Base-by-base conservation (phyloP, 2,113 vertebrate species). In the Lophius piscatorius region DNA sequence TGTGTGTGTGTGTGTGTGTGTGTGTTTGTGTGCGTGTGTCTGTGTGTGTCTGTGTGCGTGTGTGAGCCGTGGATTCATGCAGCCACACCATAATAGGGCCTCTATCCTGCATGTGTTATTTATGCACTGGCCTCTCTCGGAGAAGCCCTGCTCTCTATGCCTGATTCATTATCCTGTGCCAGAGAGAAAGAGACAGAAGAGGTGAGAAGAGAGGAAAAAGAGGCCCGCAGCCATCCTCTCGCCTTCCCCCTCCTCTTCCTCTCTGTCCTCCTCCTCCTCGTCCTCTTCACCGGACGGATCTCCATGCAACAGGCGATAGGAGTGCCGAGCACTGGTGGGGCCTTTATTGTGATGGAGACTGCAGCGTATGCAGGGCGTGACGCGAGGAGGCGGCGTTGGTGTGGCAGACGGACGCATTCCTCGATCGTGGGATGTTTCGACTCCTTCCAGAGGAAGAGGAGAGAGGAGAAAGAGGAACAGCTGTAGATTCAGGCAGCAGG, bases 81-180 rank as follows among this genome's bases (percentile, higher is more conserved):
- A 56, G 64, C 40, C 45, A 51, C 65, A 46, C 54, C 66, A 54
- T 79, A 79, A 73, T 49, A 66, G 72, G 44, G 33, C 52, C 63
- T 80, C 61, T 78, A 71, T 82, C 63, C 76, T 63, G 59, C 44
- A 74, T 67, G 70, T 61, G 77, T 88, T 91, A 90, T 90, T 90
- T 89, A 92, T 91, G 84, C 86, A 88, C 80, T 78, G 86, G 79
- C 73, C 82, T 56, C 48, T 85, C 78, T 81, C 47, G 72, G 81
- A 86, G 81, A 88, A 82, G 65, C 67, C 70, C 48, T 36, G 17
- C 60, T 75, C 78, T 81, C 72, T 51, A 67, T 86, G 70, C 54
- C 68, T 82, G 83, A 88, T 91, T 90, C 89, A 91, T 89, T 85
- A 88, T 79, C 38, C 68, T 45, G 20, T 60, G 47, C n/a, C n/a